Evolutionary conservation across 2,888 invertebrate genomes (phyloP), one percentile per base, ranked within the genome.

Genomic region (Auanema sp.): DNA sequence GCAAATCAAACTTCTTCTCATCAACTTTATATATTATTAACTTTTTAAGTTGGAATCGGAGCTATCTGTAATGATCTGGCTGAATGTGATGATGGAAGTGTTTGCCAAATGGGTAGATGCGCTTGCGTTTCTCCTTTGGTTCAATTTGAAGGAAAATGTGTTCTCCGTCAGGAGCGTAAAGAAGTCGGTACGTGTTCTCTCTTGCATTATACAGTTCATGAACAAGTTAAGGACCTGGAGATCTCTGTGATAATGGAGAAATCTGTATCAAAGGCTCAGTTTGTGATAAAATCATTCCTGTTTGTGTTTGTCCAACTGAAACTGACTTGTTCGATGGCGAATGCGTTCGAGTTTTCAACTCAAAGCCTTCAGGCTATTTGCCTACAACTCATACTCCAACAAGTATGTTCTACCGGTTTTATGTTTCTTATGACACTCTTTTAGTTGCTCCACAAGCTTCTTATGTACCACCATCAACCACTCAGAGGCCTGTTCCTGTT

Each of bases 251-350:
- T 62, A 68, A 71, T 47, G 80, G 81, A 18, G 78, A 81, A 56
- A 66, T 75, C 40, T 82, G 81, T 65, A 61, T 58, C 49, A 71
- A 66, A 60, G 83, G 83, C 23, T 77, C 80, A 18, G 65, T 79
- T 53, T 83, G 83, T 65, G 78, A 80, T 62, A 57, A 66, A 24
- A 64, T 77, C 56, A 79, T 79, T 58, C 81, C 80, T 3, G 77
- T 83, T 44, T 83, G 83, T 65, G 79, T 83, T 42, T 82, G 82
- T 57, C 79, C 79, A 5, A 62, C 76, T 50, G 73, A 77, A 53
- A 83, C 79, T 49, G 79, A 79, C 53, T 68, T 83, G 44, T 64
- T 62, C 54, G 72, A 75, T 56, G 79, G 77, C 43, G 72, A 71
- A 61, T 79, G 79, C 57, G 65, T 74, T 54, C 55, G 64, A 47